Percentiles rank a stretch among this genome's conserved stretches.
These are phyloP conservation scores for Enteromius mattozi DNA, from an alignment of 2,797 vertebrate genomes.

Conservation along the genomic window DNA sequence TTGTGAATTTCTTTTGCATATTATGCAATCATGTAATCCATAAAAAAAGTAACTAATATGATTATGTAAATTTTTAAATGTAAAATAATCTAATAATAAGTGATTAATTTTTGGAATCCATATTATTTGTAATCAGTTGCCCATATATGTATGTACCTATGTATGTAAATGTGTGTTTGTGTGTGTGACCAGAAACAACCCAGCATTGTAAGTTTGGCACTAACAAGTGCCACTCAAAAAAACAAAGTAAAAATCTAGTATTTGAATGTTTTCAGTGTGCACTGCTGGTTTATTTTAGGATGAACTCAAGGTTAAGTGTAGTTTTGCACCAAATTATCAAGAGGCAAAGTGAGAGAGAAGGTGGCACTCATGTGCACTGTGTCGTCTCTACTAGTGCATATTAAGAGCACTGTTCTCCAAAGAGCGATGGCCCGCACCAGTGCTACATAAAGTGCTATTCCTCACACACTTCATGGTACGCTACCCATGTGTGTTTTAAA, in stretches of 20 bases:
- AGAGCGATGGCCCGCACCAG: neutral
- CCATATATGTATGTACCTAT: neutral
- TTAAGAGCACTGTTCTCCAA: conserved; percentile 13
- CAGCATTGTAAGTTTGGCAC: neutral
- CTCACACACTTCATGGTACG: neutral
- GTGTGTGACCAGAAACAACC: neutral
- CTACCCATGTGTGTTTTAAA: conserved; percentile 23
- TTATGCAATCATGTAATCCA: no score
- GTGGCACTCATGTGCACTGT: neutral
- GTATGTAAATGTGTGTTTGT: neutral
- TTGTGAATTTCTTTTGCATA: no score
- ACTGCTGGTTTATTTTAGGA: conserved; percentile 5
- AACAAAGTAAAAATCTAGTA: neutral
- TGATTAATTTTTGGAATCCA: neutral
- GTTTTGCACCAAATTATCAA: conserved; percentile 15
- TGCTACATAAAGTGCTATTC: conserved; percentile 14
- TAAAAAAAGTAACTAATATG: neutral
- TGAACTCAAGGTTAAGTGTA: conserved; percentile 11
- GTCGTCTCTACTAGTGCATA: neutral
- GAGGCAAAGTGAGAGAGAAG: neutral
- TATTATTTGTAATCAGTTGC: neutral
- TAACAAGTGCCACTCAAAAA: neutral
- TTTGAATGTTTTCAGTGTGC: neutral
- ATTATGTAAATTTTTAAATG: neutral
- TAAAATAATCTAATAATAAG: no score